Conservation (phyloP, 2,113 vertebrate genomes). For the Benitochromis conjunctus region DNA sequence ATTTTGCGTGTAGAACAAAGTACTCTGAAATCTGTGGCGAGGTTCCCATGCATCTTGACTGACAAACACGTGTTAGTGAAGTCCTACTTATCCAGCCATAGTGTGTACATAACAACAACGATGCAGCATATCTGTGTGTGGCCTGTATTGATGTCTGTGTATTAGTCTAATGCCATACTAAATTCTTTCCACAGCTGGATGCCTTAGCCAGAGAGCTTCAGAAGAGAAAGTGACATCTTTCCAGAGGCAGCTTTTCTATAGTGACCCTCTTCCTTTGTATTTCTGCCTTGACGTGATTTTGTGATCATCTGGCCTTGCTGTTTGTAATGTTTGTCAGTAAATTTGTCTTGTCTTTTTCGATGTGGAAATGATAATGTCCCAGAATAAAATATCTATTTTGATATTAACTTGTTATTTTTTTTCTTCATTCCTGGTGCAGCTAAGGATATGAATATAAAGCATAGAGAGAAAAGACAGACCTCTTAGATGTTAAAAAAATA, state of each 20-base stretch:
- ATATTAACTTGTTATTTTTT: conserved; percentile 39
- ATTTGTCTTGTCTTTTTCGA: neutral
- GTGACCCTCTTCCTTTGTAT: neutral
- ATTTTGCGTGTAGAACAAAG: neutral
- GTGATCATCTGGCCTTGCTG: neutral
- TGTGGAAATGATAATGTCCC: conserved; percentile 4
- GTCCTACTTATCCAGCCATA: neutral
- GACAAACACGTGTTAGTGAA: neutral
- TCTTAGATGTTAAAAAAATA: neutral
- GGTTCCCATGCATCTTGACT: neutral
- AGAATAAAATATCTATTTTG: conserved; percentile 76
- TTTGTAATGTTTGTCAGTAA: neutral
- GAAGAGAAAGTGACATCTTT: conserved; percentile 74
- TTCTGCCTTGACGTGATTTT: neutral
- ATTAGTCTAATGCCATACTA: neutral
- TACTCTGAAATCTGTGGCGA: neutral
- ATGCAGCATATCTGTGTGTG: neutral
- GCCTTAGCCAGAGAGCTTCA: conserved; percentile 75
- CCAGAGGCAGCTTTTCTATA: conserved; percentile 5
- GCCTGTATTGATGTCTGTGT: neutral
- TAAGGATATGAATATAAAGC: neutral
- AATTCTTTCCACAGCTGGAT: conserved; percentile 66
- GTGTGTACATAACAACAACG: neutral
- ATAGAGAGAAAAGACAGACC: neutral
- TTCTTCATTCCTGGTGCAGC: neutral